A percentile compares a stretch with the other conserved stretches of the same genome.
Evolutionary conservation across 2,113 vertebrate genomes (phyloP).

Genomic region (Orcinus orca): DNA sequence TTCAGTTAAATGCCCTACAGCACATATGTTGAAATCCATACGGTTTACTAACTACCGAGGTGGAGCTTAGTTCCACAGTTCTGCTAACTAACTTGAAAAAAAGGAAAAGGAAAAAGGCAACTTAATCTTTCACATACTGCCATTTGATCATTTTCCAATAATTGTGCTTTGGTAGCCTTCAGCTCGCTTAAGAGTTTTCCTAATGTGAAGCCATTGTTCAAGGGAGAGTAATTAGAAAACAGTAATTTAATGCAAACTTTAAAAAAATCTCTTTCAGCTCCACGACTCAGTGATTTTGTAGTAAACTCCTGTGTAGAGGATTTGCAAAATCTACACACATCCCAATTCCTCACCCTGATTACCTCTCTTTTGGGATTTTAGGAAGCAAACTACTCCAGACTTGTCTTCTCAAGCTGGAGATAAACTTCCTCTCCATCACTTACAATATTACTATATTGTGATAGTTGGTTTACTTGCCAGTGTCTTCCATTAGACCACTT

Average conservation of each 20-base stretch:
- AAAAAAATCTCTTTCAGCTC: neutral
- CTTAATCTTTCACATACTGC: neutral
- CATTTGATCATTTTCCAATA: slow-evolving; percentile 47
- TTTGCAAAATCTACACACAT: neutral
- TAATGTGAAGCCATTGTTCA: slow-evolving; percentile 4
- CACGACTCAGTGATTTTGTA: neutral
- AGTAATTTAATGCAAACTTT: neutral
- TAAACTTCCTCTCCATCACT: neutral
- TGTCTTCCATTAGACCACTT: neutral
- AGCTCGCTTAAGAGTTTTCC: neutral
- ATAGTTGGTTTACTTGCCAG: neutral
- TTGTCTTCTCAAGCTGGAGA: neutral
- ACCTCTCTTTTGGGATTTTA: neutral
- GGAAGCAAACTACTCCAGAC: neutral
- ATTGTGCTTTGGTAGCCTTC: neutral
- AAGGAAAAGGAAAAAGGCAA: neutral
- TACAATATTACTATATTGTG: neutral
- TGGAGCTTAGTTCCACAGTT: neutral
- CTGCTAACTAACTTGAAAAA: neutral
- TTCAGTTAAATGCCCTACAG: neutral
- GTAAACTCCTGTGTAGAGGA: neutral
- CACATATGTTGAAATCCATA: neutral
- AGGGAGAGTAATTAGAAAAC: slow-evolving; percentile 18
- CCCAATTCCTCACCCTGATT: neutral
- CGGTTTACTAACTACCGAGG: neutral